A percentile compares a stretch with the other conserved stretches of the same genome.
These are phyloP conservation scores for Drosophila formosana DNA, from an alignment of 2,888 invertebrate genomes.

Conservation along the genomic window DNA sequence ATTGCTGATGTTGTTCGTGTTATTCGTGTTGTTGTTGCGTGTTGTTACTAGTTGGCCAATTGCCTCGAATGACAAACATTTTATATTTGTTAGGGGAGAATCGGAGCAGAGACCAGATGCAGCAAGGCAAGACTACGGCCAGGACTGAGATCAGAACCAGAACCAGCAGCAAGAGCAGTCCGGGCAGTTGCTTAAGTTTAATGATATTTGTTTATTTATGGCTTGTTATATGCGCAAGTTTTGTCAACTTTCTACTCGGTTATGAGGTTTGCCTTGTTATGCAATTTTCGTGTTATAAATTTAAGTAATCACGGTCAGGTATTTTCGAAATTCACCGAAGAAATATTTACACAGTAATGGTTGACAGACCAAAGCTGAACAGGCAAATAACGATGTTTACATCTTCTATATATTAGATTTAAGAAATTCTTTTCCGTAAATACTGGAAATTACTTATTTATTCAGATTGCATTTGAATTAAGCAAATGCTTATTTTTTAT, in stretches of 20 bases:
- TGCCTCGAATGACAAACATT: constrained; percentile 69
- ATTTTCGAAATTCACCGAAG: background rate
- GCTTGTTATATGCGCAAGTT: constrained; percentile 33
- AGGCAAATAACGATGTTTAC: background rate
- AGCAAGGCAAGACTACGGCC: background rate
- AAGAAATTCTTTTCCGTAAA: background rate
- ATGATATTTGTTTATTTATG: constrained; percentile 70
- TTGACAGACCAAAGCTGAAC: background rate
- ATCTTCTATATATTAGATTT: background rate
- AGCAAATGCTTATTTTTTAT: too few species aligned
- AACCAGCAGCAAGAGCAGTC: background rate
- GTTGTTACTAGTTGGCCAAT: constrained; percentile 62
- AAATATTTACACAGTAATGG: background rate
- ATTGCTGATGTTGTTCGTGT: constrained; percentile 27
- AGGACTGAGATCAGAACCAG: constrained; percentile 11
- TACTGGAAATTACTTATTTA: background rate
- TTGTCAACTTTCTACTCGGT: constrained; percentile 43
- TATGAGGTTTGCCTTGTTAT: constrained; percentile 21
- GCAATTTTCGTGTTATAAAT: background rate
- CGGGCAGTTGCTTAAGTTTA: constrained; percentile 59
- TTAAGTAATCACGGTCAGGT: background rate
- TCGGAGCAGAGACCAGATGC: constrained; percentile 37
- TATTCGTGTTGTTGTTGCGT: constrained; percentile 33
- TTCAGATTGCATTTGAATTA: too few species aligned
- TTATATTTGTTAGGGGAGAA: constrained; percentile 46